Evolutionary conservation across 2,797 vertebrate genomes (phyloP).

Genomic region (Leuciscus waleckii): DNA sequence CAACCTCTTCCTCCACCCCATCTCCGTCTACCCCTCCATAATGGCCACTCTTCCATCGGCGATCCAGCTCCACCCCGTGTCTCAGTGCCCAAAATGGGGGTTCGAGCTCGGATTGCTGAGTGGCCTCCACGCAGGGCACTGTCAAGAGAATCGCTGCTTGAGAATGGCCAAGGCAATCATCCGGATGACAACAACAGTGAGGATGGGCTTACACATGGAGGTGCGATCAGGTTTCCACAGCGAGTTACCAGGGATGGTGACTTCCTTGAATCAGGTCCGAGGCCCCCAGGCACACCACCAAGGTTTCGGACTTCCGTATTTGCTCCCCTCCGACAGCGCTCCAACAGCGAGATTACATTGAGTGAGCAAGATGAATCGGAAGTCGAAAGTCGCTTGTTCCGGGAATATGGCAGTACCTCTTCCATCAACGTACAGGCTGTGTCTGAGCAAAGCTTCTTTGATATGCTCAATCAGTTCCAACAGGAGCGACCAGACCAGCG

Average conservation of each 20-base stretch:
- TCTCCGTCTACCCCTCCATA: constrained; percentile 66
- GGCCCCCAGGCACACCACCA: constrained; percentile 68
- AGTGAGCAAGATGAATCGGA: constrained; percentile 87
- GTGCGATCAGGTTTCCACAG: constrained; percentile 75
- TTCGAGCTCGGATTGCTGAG: constrained; percentile 89
- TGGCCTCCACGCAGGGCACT: constrained; percentile 90
- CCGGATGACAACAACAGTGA: constrained; percentile 70
- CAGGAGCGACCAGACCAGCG: constrained; percentile 81
- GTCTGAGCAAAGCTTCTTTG: constrained; percentile 90
- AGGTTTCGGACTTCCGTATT: constrained; percentile 70
- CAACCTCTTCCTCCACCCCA: constrained; percentile 72
- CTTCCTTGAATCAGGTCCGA: constrained; percentile 78
- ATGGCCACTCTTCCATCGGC: constrained; percentile 77
- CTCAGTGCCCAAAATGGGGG: constrained; percentile 92
- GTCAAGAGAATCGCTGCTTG: constrained; percentile 83
- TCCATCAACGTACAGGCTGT: constrained; percentile 93
- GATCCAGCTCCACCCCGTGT: constrained; percentile 71
- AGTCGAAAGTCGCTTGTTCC: constrained; percentile 76
- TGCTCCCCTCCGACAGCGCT: constrained; percentile 84
- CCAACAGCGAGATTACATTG: constrained; percentile 92
- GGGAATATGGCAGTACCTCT: constrained; percentile 95
- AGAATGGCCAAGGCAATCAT: constrained; percentile 74
- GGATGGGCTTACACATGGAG: constrained; percentile 66
- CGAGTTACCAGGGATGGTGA: constrained; percentile 86
- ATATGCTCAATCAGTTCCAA: constrained; percentile 89